Evolutionary conservation across 2,888 invertebrate genomes (phyloP).

Genomic region (Lamellibrachia columna): DNA sequence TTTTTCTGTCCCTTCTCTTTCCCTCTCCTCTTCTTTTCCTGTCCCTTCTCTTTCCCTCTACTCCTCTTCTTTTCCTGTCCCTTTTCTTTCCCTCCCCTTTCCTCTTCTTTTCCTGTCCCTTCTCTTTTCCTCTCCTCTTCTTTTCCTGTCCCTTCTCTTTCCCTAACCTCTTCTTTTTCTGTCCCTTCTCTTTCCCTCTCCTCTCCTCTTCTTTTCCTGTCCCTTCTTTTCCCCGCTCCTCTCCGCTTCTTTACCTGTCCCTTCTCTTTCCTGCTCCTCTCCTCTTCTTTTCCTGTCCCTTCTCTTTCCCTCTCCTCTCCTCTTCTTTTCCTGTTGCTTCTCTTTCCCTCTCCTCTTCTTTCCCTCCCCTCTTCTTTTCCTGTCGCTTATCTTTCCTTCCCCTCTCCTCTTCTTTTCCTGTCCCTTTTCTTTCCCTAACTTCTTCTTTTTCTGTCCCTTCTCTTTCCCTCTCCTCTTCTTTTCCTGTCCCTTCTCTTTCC

Average conservation of each 20-base stretch:
- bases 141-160: too few relatives aligned
- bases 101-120: not conserved
- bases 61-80: too few relatives aligned
- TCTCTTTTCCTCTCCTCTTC: too few relatives aligned
- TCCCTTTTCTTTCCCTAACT: too few relatives aligned
- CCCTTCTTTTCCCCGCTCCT: not conserved
- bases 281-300: not conserved
- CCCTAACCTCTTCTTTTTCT: not conserved
- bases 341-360: too few relatives aligned
- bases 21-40: not conserved
- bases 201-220: not conserved
- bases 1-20: not conserved
- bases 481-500: too few relatives aligned
- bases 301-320: not conserved
- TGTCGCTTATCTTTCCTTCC: too few relatives aligned
- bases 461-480: conserved; percentile 13
- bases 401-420: too few relatives aligned
- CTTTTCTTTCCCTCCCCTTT: too few relatives aligned
- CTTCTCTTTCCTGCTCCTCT: not conserved
- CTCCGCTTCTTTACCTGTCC: not conserved
- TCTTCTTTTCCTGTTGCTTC: not conserved
- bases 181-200: not conserved
- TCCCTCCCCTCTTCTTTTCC: not conserved
- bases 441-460: too few relatives aligned
- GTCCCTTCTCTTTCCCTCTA: rapidly evolving